Evolutionary conservation across 2,888 invertebrate genomes (phyloP), one percentile per base, ranked within the genome.

Genomic region (Linnaemya tessellans): DNA sequence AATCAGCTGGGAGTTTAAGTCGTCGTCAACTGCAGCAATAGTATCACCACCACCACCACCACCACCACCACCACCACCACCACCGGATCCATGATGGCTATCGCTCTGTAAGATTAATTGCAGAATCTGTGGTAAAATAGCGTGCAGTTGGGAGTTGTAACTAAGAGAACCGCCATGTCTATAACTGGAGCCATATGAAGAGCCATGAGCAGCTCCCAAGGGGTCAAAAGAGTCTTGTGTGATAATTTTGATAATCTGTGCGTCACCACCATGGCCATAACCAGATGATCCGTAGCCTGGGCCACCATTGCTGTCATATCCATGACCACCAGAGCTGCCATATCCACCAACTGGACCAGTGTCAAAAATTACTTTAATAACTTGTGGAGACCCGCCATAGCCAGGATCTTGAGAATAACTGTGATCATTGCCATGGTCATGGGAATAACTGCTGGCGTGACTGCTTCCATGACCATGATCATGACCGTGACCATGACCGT

Each of bases 41-140:
- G 22, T 9, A 15, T n/a, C 15, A 30, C 56, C 86, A 13, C 84
- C 78, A 9, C 56, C 49, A 1, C 1, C 1, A 25, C 13, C 78
- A 9, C 56, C 49, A 1, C 1, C 1, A 25, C 13, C 75, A 1
- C 0, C 1, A 22, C 11, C 10, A 30, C 9, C 8, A 30, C 56
- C 86, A 15, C 84, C 75, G 15, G 65, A 65, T 25, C 87, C 80
- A 18, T 58, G 81, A 54, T 13, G 15, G 1, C 86, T 77, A 84
- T 89, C 88, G 49, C 90, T 88, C 67, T 91, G 88, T 71, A 90
- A 83, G 46, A 91, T 89, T 38, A 91, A 38, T 84, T 90, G 89
- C 3, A 91, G 81, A 75, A 91, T 91, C 87, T 91, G 91, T 15
- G 91, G 91, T 80, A 91, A 81, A 25, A 91, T 88, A 43, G 86